phyloP scores from a whole-genome alignment of 2,797 vertebrate genomes.

The Sebastes diploproa region DNA sequence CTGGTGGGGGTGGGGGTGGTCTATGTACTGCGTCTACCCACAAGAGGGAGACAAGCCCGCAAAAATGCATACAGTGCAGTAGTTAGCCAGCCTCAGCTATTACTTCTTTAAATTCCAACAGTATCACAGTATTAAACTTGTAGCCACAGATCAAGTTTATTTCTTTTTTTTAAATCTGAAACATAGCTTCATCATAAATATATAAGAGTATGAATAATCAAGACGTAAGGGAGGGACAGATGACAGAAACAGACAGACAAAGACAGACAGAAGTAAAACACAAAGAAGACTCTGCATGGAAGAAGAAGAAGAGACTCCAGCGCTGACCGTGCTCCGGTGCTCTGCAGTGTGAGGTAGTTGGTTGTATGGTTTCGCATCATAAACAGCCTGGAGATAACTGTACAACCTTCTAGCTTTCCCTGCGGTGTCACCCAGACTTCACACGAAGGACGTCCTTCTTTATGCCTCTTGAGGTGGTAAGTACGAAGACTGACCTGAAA shows the following conservation, averaged over 20 bases:
- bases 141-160: not conserved
- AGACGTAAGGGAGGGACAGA: not conserved
- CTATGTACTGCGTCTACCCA: slow-evolving; percentile 63
- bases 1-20: slow-evolving; percentile 36
- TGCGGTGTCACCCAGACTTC: slow-evolving; percentile 83
- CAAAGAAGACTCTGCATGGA: slow-evolving; percentile 2
- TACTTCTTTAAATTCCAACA: slow-evolving; percentile 6
- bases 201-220: not conserved
- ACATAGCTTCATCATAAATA: not conserved
- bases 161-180: not conserved
- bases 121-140: not conserved
- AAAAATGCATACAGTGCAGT: slow-evolving; percentile 44
- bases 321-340: slow-evolving; percentile 69
- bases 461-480: slow-evolving; percentile 47
- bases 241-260: not conserved
- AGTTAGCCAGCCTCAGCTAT: not conserved
- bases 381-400: slow-evolving; percentile 85
- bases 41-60: slow-evolving; percentile 79
- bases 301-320: slow-evolving; percentile 45
- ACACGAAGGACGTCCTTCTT: not conserved
- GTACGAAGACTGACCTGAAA: slow-evolving; percentile 44
- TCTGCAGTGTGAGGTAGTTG: slow-evolving; percentile 92
- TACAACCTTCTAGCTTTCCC: slow-evolving; percentile 90
- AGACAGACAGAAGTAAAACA: slow-evolving; percentile 15
- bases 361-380: slow-evolving; percentile 88